Evolutionary conservation across 2,888 invertebrate genomes (phyloP).

Genomic region (Lithophane leautieri): DNA sequence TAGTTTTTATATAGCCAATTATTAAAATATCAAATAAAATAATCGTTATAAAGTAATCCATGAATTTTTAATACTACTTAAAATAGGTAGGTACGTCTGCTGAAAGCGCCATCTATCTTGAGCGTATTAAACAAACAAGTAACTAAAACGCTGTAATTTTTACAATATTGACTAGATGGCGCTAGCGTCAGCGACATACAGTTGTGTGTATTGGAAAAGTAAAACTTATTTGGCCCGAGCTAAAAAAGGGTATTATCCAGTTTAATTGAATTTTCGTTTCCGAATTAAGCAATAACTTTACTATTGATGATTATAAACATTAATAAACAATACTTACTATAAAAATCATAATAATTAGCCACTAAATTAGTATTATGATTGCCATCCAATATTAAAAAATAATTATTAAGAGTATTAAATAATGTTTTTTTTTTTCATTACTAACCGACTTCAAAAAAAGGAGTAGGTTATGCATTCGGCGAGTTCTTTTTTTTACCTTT

Average conservation of each 20-base stretch:
- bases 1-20: slow-evolving; percentile 51
- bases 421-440: not conserved
- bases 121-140: not conserved
- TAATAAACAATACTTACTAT: not conserved
- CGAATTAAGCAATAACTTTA: not conserved
- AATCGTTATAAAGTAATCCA: not conserved
- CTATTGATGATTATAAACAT: not conserved
- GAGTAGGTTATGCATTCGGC: not conserved
- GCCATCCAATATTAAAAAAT: slow-evolving; percentile 27
- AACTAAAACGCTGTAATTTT: not conserved
- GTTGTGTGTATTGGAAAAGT: not conserved
- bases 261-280: not conserved
- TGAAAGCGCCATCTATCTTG: slow-evolving; percentile 53
- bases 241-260: not conserved
- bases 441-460: not conserved
- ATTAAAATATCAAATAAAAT: slow-evolving; percentile 18
- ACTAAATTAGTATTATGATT: slow-evolving; percentile 42
- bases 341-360: not conserved
- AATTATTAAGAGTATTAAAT: not conserved
- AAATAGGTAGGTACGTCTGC: not conserved
- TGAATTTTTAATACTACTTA: not conserved
- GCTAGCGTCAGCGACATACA: slow-evolving; percentile 8
- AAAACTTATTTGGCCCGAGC: not conserved
- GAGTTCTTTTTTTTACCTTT: not conserved
- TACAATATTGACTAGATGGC: slow-evolving; percentile 43